phyloP scores from a whole-genome alignment of 2,888 invertebrate genomes.

The Meteorus colon region DNA sequence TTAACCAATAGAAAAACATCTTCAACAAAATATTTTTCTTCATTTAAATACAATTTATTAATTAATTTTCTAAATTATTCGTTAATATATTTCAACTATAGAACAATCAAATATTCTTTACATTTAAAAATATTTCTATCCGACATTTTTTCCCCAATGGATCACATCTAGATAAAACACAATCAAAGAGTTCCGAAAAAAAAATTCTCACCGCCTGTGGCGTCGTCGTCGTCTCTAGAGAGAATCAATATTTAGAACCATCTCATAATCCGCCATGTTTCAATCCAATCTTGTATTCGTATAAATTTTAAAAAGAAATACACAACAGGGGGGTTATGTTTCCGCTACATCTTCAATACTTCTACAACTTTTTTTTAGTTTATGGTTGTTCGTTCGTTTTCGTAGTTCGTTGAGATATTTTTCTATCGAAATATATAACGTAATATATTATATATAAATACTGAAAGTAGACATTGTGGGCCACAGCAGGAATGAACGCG shows the following conservation, averaged over 20 bases:
- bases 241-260: constrained; percentile 71
- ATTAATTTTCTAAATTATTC: neutral
- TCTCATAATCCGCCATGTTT: constrained; percentile 70
- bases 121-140: neutral
- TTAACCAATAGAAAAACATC: neutral
- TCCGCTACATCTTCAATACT: neutral
- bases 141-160: neutral
- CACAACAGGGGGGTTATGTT: neutral
- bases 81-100: too few species aligned
- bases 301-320: neutral
- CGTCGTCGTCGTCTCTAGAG: constrained; percentile 55
- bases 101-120: neutral
- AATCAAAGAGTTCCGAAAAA: neutral
- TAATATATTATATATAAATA: constrained; percentile 45
- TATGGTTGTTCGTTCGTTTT: neutral
- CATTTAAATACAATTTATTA: too few species aligned
- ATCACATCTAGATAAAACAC: neutral
- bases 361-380: neutral
- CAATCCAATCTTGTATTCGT: constrained; percentile 33
- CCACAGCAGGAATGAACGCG: constrained; percentile 47
- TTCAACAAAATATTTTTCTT: neutral
- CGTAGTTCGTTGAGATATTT: constrained; percentile 10
- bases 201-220: neutral
- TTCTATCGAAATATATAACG: constrained; percentile 13
- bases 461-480: constrained; percentile 49